Evolutionary conservation across 2,113 vertebrate genomes (phyloP), one percentile per base, ranked within the genome.

Genomic region (Pelvicachromis taeniatus): DNA sequence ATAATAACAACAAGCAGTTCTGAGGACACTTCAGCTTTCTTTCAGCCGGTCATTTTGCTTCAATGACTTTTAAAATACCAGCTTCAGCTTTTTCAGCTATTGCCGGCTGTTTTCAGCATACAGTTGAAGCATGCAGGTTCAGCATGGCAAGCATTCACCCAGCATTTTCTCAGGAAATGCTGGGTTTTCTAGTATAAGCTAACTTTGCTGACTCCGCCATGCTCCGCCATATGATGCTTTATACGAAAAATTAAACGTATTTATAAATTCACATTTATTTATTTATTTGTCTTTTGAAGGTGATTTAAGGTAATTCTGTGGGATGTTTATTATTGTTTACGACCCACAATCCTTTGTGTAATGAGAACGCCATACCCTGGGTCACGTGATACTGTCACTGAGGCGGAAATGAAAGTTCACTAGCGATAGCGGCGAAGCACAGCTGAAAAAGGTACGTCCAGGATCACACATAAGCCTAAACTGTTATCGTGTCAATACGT

Each of bases 351-450:
- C 70, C 93, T 82, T 90, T 91, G 91, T 81, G 78, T 48, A 35
- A 19, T 17, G 19, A 53, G 68, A 56, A 78, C 21, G 5, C 26
- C 9, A 9, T 79, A 45, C 13, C 40, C 12, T 7, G 2, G 42
- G 87, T 96, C 95, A 96, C 94, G 92, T 96, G 95, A 80, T 88
- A 11, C 26, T 81, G 86, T 93, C 88, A 94, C 85, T 93, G 94
- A 95, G 83, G 91, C 95, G 95, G 95, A 96, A 96, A 95, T 96
- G 94, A 95, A 95, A 95, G 93, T 95, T 95, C 83, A 90, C 53
- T 91, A 92, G 87, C 90, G 80, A 91, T 84, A 88, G 61, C 90
- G 85, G 85, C 85, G 89, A 91, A 94, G 23, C 89, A 78, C 91
- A 90, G 92, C 93, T 79, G 87, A 93, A 52, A 88, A 95, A 95